Evolutionary conservation across 1,140 invertebrate genomes (phyloP), one percentile per base, ranked within the genome.

Genomic region (Macrobrachium rosenbergii): DNA sequence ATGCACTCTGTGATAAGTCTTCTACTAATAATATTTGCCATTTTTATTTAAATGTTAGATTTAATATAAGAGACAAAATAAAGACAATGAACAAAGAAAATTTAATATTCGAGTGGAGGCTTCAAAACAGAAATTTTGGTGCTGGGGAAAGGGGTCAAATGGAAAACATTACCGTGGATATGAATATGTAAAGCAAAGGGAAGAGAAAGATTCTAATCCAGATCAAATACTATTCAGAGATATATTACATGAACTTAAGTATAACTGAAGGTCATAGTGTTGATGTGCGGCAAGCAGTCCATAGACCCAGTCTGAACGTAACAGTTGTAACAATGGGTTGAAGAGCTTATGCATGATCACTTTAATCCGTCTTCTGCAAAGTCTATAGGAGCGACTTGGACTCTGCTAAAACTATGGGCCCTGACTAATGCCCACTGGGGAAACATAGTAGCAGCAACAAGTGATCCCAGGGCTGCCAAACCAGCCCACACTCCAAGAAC

Each of bases 401-500:
- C 69, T 88, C 87, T 43, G 58, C 82, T 19, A 88, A 28, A 23
- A 83, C 77, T 21, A 88, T 88, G 52, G 87, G 87, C 87, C 21
- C 82, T 79, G 10, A 88, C 82, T n/a, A 88, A 59, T 58, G 87
- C 87, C 87, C 87, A 88, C 14, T 88, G 82, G 12, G 87, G 87
- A 28, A 82, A 88, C 23, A 88, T 67, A 19, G 84, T 82, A 62
- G 87, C 87, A 23, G 87, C 87, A 28, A 88, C 69, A 12, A 88
- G 82, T 58, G 82, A 77, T 11, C 87, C 87, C 10, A 88, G 64
- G 28, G 87, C 82, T 17, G 87, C 87, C 45, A 88, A 28, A 16
- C 87, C 87, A 28, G 87, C 76, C 87, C 87, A 88, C 77, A 88
- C 82, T 5, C 87, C 87, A 62, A 88, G 76, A 8, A 88, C 87